These are phyloP conservation scores for Agrypnia vestita DNA, from an alignment of 1,140 invertebrate genomes.

Conservation along the genomic window DNA sequence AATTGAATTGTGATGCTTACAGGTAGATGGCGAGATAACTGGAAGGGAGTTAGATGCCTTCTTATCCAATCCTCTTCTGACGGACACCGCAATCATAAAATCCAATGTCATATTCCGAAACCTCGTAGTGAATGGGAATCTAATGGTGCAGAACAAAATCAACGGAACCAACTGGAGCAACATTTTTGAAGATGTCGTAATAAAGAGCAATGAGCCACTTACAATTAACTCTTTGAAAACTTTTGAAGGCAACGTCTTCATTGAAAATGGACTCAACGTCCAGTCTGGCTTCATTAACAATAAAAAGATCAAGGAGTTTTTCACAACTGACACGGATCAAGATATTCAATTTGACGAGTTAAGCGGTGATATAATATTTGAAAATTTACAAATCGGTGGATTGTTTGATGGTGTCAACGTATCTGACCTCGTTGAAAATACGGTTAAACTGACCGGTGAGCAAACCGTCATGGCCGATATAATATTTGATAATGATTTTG, in stretches of 20 bases:
- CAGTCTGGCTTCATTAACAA: conserved; percentile 65
- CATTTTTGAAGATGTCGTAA: conserved; percentile 66
- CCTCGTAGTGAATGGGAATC: conserved; percentile 67
- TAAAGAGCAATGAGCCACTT: conserved; percentile 62
- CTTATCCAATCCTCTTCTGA: conserved; percentile 67
- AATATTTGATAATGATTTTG: conserved; percentile 54
- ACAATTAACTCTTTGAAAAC: conserved; percentile 66
- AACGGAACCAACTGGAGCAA: conserved; percentile 63
- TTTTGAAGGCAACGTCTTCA: conserved; percentile 63
- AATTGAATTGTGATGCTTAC: conserved; percentile 25
- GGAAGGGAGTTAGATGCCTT: conserved; percentile 67
- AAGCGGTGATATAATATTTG: conserved; percentile 67
- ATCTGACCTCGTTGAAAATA: conserved; percentile 63
- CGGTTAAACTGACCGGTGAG: conserved; percentile 63
- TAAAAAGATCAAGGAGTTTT: conserved; percentile 65
- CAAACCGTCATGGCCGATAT: conserved; percentile 58
- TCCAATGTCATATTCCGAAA: conserved; percentile 68
- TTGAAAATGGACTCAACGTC: conserved; percentile 63
- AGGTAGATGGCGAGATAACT: conserved; percentile 69
- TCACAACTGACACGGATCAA: conserved; percentile 68
- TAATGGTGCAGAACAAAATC: conserved; percentile 64
- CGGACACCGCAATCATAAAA: conserved; percentile 64
- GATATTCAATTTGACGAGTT: conserved; percentile 63
- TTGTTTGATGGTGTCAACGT: conserved; percentile 64
- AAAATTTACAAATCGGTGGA: conserved; percentile 63